Evolutionary conservation across 2,888 invertebrate genomes (phyloP).

Genomic region (Hydrotaea cyrtoneurina): DNA sequence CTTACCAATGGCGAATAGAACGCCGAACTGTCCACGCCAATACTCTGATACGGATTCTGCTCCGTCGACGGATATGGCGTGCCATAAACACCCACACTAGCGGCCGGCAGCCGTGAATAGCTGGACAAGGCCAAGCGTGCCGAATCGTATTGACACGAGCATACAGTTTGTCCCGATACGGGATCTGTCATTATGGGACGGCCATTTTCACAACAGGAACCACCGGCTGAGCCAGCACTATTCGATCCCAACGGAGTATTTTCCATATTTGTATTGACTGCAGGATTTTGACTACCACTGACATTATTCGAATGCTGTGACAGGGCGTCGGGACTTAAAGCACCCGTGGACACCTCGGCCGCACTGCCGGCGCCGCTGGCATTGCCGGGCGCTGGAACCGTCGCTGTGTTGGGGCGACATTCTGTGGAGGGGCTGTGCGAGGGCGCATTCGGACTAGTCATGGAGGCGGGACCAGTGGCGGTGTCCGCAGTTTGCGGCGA

Average conservation of each 20-base stretch:
- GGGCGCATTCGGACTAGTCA: slow-evolving; percentile 75
- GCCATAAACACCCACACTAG: slow-evolving; percentile 91
- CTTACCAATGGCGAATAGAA: slow-evolving; percentile 98
- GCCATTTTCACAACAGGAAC: slow-evolving; percentile 93
- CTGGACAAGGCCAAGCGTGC: slow-evolving; percentile 91
- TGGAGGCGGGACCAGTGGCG: slow-evolving; percentile 70
- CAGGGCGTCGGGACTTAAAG: slow-evolving; percentile 80
- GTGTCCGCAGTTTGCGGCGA: slow-evolving; percentile 72
- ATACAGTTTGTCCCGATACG: slow-evolving; percentile 94
- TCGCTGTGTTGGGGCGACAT: slow-evolving; percentile 81
- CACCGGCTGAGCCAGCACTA: slow-evolving; percentile 68
- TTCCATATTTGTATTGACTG: slow-evolving; percentile 59
- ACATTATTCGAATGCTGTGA: slow-evolving; percentile 80
- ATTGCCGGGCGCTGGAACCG: slow-evolving; percentile 83
- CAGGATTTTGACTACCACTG: slow-evolving; percentile 68
- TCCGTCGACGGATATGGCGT: slow-evolving; percentile 94
- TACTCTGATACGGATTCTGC: slow-evolving; percentile 95
- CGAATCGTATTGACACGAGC: slow-evolving; percentile 96
- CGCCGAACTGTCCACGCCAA: slow-evolving; percentile 95
- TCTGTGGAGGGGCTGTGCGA: slow-evolving; percentile 76
- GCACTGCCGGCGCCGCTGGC: slow-evolving; percentile 87
- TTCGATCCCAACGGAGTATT: slow-evolving; percentile 57
- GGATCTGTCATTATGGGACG: slow-evolving; percentile 96
- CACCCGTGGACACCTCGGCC: slow-evolving; percentile 84
- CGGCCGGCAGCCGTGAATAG: slow-evolving; percentile 90